A percentile compares a stretch with the other conserved stretches of the same genome.
phyloP scores from a whole-genome alignment of 2,113 vertebrate species.

The Gopherus evgoodei region DNA sequence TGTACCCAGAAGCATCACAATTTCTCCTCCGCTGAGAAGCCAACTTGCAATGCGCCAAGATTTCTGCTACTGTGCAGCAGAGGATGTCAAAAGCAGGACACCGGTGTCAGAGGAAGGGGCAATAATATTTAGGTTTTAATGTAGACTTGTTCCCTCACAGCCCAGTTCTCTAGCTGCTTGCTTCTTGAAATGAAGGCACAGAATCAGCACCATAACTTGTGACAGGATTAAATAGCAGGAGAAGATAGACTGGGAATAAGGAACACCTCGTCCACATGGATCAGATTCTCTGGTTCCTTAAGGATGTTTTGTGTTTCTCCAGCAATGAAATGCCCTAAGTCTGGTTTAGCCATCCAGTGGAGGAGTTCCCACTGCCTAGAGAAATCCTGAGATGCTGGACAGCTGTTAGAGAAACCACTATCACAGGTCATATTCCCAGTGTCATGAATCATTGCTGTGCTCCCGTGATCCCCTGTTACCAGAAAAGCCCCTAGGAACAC shows the following conservation, averaged over 20 bases:
- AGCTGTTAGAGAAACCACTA: neutral
- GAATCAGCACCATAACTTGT: neutral
- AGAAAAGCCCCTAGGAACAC: neutral
- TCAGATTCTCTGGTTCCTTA: neutral
- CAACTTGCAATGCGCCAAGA: neutral
- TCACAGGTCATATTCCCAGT: neutral
- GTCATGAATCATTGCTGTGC: neutral
- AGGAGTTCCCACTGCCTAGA: neutral
- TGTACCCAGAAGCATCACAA: neutral
- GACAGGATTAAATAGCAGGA: neutral
- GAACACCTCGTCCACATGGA: accelerated
- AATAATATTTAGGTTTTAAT: neutral
- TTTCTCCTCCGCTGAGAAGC: neutral
- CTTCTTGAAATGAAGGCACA: neutral
- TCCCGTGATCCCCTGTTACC: neutral
- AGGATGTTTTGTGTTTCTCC: neutral
- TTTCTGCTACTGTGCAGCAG: neutral
- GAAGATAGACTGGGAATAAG: neutral
- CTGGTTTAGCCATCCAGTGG: neutral
- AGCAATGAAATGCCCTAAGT: neutral
- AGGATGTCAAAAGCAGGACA: neutral
- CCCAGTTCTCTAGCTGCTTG: neutral
- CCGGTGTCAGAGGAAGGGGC: neutral
- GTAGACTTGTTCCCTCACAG: neutral
- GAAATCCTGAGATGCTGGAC: accelerated